These are phyloP conservation scores for Pampusana beccarii DNA, from an alignment of 2,113 vertebrate species.

Conservation along the genomic window DNA sequence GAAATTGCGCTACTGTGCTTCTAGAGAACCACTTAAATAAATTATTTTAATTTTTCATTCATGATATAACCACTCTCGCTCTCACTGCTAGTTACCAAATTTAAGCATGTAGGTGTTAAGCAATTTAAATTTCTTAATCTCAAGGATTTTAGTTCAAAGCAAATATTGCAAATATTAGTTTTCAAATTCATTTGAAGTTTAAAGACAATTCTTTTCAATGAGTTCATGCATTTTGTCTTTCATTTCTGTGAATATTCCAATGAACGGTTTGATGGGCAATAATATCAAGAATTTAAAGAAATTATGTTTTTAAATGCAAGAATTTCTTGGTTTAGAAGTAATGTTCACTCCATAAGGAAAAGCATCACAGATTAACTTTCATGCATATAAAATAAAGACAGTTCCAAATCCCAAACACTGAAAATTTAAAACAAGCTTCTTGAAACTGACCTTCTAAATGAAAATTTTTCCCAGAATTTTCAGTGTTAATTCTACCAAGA, in stretches of 20 bases:
- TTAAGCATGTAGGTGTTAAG: neutral
- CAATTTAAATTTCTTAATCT: neutral
- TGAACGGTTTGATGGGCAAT: neutral
- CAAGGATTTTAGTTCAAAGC: conserved; percentile 4
- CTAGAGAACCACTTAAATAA: neutral
- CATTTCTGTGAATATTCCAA: neutral
- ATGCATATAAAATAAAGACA: neutral
- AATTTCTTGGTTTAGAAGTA: neutral
- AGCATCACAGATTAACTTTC: neutral
- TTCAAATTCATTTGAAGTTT: neutral
- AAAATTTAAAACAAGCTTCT: neutral
- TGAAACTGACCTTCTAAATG: neutral
- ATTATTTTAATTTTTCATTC: neutral
- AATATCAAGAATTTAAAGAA: neutral
- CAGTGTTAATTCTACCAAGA: neutral
- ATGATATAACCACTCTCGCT: neutral
- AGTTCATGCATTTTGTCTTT: neutral
- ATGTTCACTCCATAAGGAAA: neutral
- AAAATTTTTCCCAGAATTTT: neutral
- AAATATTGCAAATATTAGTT: neutral
- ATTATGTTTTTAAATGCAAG: neutral
- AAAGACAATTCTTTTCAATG: neutral
- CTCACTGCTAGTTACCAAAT: neutral
- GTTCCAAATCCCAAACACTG: neutral
- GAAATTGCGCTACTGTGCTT: neutral